Evolutionary conservation across 2,888 invertebrate genomes (phyloP), one percentile per base, ranked within the genome.

Genomic region (Tipula lateralis): DNA sequence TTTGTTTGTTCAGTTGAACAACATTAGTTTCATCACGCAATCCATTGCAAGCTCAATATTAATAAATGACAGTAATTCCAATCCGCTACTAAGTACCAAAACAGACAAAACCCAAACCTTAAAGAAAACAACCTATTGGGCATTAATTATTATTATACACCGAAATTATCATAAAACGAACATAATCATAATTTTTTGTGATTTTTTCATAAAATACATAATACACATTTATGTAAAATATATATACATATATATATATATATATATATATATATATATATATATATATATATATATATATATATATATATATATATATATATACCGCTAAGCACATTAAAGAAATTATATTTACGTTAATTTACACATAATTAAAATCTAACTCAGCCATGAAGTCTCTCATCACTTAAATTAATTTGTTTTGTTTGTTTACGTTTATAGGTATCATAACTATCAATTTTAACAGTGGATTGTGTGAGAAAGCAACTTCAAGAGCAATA

Each of bases 401-500:
- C 44, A 44, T 2, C 5, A 44, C 16, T 7, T 9, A 24, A 66
- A 66, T 50, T 50, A 44, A 44, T 44, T 44, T 32, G 32, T 32
- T 0, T 44, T 44, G 4, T n/a, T n/a, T 44, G 12, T 44, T 44
- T 44, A 44, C n/a, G 44, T 44, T n/a, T 82, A 16, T 30, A 82
- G 82, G 82, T 82, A 30, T 82, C 30, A 29, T 82, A 32, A 82
- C 82, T 29, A 82, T 30, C 5, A 29, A 82, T 16, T n/a, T 82
- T n/a, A 82, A 82, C 16, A 29, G 30, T 4, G 32, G 30, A 30
- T 29, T 82, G 30, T 82, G 30, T 30, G 82, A 82, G 30, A 82
- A 82, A 29, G 29, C 82, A 30, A 82, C 82, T 16, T 82, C 82
- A 16, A 82, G 82, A 30, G 82, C 82, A 32, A 82, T 82, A 82